Base-by-base conservation (phyloP, 2,888 invertebrate species). In the Drosophila flavopinicola region DNA sequence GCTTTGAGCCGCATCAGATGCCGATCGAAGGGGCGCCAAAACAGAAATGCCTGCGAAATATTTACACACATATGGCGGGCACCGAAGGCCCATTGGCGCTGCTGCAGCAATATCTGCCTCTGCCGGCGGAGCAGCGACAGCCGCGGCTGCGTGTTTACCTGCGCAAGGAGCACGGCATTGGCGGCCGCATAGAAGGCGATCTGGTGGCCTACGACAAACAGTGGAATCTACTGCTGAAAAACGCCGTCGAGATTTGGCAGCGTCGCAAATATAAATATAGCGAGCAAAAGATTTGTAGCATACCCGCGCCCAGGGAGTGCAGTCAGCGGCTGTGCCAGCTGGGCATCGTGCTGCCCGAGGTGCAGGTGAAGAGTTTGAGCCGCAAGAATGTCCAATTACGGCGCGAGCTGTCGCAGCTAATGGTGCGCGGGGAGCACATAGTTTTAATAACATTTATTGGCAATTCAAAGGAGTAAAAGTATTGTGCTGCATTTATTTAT, bases 201-300 rank as follows among this genome's bases (percentile, higher is more conserved):
- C 91, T 98, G 23, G 93, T 94, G 13, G 96, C 96, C 2, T 99
- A 97, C 90, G 99, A 99, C 91, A 97, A 96, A 88, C 97, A 98
- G 90, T 98, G 97, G 96, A 99, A 99, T 91, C 90, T 99, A 78
- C 95, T 96, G 4, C 91, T 98, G 49, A 93, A 93, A 56, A 96
- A 98, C 88, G 97, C 97, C 1, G 93, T 94, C 24, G 98, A 98
- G 91, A 92, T 94, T 2, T 98, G 96, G 95, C 94, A 93, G 48
- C 92, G 95, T 67, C 93, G 94, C 7, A 91, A 91, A 70, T 88
- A 78, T 52, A 88, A 88, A 35, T 91, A 85, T 61, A 87, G 88
- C 0, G 76, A 88, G 10, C 88, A 90, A 56, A 89, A 90, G 20
- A 69, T 85, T 23, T 71, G 75, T 47, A 77, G 78, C 30, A 32